Evolutionary conservation across 1,140 invertebrate genomes (phyloP).

Genomic region (Phenacoccus solenopsis): DNA sequence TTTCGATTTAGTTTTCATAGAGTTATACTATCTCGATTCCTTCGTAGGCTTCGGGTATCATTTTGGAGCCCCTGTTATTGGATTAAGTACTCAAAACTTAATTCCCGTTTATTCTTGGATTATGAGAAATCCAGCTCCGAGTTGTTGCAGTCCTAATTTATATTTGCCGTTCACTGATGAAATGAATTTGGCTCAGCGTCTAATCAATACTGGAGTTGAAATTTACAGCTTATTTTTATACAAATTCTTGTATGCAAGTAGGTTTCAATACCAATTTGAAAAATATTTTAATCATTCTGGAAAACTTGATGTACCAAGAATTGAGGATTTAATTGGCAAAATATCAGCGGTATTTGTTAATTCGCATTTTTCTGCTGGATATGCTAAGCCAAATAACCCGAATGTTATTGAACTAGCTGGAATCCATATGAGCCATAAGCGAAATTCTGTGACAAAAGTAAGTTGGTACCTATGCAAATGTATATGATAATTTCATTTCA

Average conservation of each 20-base stretch:
- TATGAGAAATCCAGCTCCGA: conserved; percentile 21
- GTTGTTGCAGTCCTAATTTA: conserved; percentile 40
- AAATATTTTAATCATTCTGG: conserved; percentile 7
- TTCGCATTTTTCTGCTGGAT: neutral
- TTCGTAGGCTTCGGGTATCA: conserved; percentile 27
- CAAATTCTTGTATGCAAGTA: neutral
- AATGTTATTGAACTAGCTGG: neutral
- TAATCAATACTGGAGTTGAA: conserved; percentile 35
- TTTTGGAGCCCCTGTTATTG: conserved; percentile 29
- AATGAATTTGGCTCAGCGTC: conserved; percentile 42
- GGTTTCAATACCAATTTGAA: neutral
- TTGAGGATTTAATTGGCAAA: conserved; percentile 27
- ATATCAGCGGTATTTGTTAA: conserved; percentile 21
- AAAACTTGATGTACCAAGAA: neutral
- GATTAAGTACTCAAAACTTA: neutral
- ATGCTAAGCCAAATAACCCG: neutral
- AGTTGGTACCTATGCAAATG: neutral
- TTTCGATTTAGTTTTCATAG: no score
- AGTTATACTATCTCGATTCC: no score
- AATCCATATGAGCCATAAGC: neutral
- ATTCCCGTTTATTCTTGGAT: neutral
- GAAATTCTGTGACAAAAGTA: neutral
- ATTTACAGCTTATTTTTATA: neutral
- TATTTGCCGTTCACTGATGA: conserved; percentile 37
- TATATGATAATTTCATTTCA: neutral